A percentile compares a stretch with the other conserved stretches of the same genome.
phyloP scores from a whole-genome alignment of 2,113 vertebrate species.

The Seriola aureovittata region DNA sequence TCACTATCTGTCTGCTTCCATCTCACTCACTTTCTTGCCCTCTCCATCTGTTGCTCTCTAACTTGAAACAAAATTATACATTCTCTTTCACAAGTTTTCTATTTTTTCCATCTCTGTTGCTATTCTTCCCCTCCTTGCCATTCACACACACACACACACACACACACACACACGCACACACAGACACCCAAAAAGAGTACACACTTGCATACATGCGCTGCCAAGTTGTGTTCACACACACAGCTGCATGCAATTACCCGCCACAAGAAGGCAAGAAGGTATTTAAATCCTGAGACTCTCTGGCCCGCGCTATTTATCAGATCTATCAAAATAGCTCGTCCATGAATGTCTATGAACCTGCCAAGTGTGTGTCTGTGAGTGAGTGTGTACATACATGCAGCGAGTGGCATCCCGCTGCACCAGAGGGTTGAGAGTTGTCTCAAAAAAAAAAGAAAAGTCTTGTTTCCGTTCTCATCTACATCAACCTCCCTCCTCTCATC shows the following conservation, averaged over 20 bases:
- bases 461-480: conserved; percentile 22
- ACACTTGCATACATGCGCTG: conserved; percentile 20
- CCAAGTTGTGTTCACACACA: conserved; percentile 71
- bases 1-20: conserved; percentile 23
- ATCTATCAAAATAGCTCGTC: conserved; percentile 71
- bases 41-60: conserved; percentile 34
- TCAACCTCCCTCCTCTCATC: conserved; percentile 7
- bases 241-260: conserved; percentile 81
- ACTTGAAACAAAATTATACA: conserved; percentile 53
- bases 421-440: conserved; percentile 18
- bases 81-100: conserved; percentile 52
- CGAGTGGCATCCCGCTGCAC: conserved; percentile 13
- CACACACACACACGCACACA: neutral
- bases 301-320: conserved; percentile 67
- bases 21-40: conserved; percentile 18
- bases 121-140: conserved; percentile 47
- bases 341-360: conserved; percentile 51
- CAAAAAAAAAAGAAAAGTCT: neutral
- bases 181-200: conserved; percentile 26
- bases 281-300: conserved; percentile 73
- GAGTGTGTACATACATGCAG: conserved; percentile 10
- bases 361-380: conserved; percentile 25
- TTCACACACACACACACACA: conserved; percentile 29
- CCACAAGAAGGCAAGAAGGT: conserved; percentile 73
- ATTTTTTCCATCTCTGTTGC: conserved; percentile 23